Evolutionary conservation across 2,113 vertebrate genomes (phyloP).

Genomic region (Argyrosomus japonicus): DNA sequence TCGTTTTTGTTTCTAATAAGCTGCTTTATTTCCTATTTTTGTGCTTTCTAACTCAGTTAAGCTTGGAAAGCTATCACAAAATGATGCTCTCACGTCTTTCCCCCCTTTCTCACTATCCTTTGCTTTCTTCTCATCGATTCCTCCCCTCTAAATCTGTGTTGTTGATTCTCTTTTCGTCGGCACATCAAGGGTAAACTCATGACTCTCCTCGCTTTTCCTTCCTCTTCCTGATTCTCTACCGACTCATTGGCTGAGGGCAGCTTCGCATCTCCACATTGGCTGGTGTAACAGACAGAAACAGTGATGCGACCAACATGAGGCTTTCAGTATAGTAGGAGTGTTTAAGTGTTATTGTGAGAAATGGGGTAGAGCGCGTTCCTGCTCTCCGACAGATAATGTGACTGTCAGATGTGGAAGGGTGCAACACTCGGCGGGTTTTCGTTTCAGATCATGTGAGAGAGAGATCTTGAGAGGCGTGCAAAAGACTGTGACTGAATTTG

Average conservation of each 20-base stretch:
- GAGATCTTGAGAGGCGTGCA: conserved; percentile 43
- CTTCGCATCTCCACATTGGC: conserved; percentile 57
- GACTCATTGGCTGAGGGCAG: conserved; percentile 62
- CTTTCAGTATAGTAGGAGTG: conserved; percentile 36
- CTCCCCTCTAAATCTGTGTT: conserved; percentile 8
- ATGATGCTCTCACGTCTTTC: neutral
- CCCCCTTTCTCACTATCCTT: conserved; percentile 17
- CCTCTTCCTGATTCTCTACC: conserved; percentile 72
- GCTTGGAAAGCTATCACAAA: neutral
- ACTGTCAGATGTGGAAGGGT: conserved; percentile 27
- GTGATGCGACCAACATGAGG: conserved; percentile 58
- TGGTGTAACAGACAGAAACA: conserved; percentile 35
- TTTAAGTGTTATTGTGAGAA: conserved; percentile 63
- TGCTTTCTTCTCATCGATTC: neutral
- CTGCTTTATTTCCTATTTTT: neutral
- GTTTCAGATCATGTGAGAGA: conserved; percentile 19
- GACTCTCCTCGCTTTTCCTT: conserved; percentile 59
- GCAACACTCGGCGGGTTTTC: conserved; percentile 3
- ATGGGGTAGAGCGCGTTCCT: conserved; percentile 25
- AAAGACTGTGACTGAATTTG: conserved; percentile 55
- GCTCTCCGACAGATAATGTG: conserved; percentile 46
- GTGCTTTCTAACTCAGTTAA: neutral
- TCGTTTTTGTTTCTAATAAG: conserved; percentile 13
- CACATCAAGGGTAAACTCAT: conserved; percentile 76
- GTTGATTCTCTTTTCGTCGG: conserved; percentile 50